Base-by-base conservation (phyloP, 2,888 invertebrate genomes). In the Sussaba pulchella region DNA sequence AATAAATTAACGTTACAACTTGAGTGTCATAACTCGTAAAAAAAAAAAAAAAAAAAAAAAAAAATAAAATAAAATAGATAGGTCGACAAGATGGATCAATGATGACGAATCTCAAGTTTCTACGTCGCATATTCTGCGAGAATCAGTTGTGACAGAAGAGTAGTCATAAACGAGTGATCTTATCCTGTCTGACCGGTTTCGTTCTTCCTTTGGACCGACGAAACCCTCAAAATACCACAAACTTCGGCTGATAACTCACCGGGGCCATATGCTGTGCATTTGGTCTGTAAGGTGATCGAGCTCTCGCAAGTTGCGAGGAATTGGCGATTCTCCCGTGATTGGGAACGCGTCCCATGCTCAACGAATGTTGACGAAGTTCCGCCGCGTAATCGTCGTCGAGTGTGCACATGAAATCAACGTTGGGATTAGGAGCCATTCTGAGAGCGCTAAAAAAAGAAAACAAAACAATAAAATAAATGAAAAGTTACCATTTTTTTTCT, bases 361-460 rank as follows among this genome's bases (percentile, higher is more conserved):
- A 63, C 0, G 88, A 84, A n/a, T 88, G 88, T 73, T 87, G 89
- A 80, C 85, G 87, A 10, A 82, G 79, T 61, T 75, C 83, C 12
- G 89, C 83, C 14, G 79, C 82, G 59, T 87, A 88, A 43, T 89
- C 85, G 50, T 81, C 85, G 26, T 87, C 87, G 57, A 90, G 75
- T 26, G 89, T 87, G 74, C 87, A 91, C 87, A 91, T 90, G 61
- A 90, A 88, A 75, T 89, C 90, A 12, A 90, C 88, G 50, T 88
- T 87, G 31, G 88, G 82, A 71, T 87, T 87, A 9, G 85, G 74
- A 67, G 83, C 89, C 83, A 88, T 83, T 36, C 88, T 85, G 3
- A 88, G 79, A 8, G 88, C 76, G 70, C 91, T 91, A 79, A n/a
- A 89, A 90, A 66, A 61, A 69, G 10, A 47, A 70, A 75, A 72